Evolutionary conservation across 2,888 invertebrate genomes (phyloP), one percentile per base, ranked within the genome.

Genomic region (Pherbina coryleti): DNA sequence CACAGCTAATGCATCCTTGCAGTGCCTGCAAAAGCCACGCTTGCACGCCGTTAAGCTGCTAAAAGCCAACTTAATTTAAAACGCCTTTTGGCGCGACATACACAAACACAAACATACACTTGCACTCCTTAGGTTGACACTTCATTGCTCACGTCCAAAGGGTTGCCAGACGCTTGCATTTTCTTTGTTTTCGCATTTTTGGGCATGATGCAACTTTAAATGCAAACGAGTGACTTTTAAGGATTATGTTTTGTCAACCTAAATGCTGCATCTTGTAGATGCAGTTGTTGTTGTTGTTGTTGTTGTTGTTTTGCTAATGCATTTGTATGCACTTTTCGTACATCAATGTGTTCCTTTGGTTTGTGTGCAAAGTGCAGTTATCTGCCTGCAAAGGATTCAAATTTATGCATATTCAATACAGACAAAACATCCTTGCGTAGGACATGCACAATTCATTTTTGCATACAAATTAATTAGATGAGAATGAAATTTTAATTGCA

Each of bases 401-500:
- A 67, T 78, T 75, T 62, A 74, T 75, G 78, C 31, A 11, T 37
- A 14, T 28, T 49, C 19, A 25, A 19, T 51, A 17, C 69, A 8
- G 19, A 34, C 19, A 44, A n/a, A n/a, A 44, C 51, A 37, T 67
- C 64, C 31, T 19, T 25, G 4, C 9, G 22, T 17, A 22, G 14
- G 34, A 64, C 64, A 34, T 22, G 14, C n/a, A 22, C 31, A 9
- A 60, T 66, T 73, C 78, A 79, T 81, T 75, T 77, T 83, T 86
- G 87, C 86, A 87, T 87, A 86, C 85, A 85, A 86, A 88, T 87
- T 88, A 87, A 88, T 87, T 88, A 88, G 86, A 87, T 87, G 88
- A 87, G 88, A 87, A 88, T 88, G 88, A 88, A 87, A 87, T 88
- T 88, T 87, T 87, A 88, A 87, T 87, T 87, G 87, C 85, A 85